Base-by-base conservation (phyloP, 2,888 invertebrate species). In the Drosophila mettleri region DNA sequence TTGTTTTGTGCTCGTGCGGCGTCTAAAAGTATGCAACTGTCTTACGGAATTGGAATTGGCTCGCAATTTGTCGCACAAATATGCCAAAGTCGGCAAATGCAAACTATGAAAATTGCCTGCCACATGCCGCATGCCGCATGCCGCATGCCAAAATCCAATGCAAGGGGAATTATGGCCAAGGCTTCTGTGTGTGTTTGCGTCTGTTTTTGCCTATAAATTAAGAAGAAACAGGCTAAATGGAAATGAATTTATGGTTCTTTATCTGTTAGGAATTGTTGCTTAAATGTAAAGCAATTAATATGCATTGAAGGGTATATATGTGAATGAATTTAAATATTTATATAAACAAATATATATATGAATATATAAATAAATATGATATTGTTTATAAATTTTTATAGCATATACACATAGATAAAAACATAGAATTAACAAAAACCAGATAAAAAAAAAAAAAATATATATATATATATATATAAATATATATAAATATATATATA, bases 51-150 rank as follows among this genome's bases (percentile, higher is more conserved):
- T 24, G 39, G 49, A 55, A 74, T 74, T 74, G 65, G 69, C 69
- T 55, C 20, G 33, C 48, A 63, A 80, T 82, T 72, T 80, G 77
- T 55, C 41, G 43, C 57, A 39, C n/a, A 80, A 72, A 78, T 55
- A 70, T 69, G 57, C 41, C 34, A n/a, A 34, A 54, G 18, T 51
- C 52, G 45, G 27, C 46, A 53, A 75, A 34, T 68, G 33, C 38
- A 8, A 38, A 18, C 64, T 22, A 33, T 53, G 31, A 16, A 39
- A 51, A 71, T 41, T 57, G 45, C 51, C 43, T 27, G 62, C 46
- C 51, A 31, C 36, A 34, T 24, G 27, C 69, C 31, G 43, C 38
- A 12, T n/a, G n/a, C n/a, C n/a, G 45, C 51, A 38, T 27, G 62
- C 46, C 51, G 27, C 36, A 34, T 24, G 27, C 69, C 31, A 49